A percentile compares a stretch with the other conserved stretches of the same genome.
These are phyloP conservation scores for Ascaphus truei DNA, from an alignment of 2,113 vertebrate species.

Conservation along the genomic window DNA sequence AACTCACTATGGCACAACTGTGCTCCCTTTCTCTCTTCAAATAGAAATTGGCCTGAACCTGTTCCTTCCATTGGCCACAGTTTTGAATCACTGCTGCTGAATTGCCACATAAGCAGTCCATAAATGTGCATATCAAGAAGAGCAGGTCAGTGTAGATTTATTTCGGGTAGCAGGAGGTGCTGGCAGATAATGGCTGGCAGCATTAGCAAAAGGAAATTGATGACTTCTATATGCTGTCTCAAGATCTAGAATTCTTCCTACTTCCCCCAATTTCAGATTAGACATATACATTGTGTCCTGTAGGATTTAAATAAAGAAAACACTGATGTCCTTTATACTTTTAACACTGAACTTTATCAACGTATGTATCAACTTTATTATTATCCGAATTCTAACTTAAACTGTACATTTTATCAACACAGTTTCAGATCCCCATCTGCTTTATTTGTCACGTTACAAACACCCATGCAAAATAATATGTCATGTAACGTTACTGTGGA, in stretches of 20 bases:
- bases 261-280: not conserved
- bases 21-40: slow-evolving; percentile 12
- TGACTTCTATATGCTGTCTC: not conserved
- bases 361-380: too few species aligned
- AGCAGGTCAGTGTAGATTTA: slow-evolving; percentile 16
- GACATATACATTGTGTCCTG: too few species aligned
- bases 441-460: too few species aligned
- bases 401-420: too few species aligned
- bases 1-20: slow-evolving; percentile 23
- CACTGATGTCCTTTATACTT: too few species aligned
- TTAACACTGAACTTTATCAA: too few species aligned
- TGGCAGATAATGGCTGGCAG: slow-evolving; percentile 2
- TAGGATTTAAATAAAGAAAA: too few species aligned
- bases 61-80: slow-evolving; percentile 10
- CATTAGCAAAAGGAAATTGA: slow-evolving; percentile 7
- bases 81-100: slow-evolving; percentile 16
- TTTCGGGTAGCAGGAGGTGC: not conserved
- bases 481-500: too few species aligned
- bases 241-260: not conserved
- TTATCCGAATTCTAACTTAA: too few species aligned
- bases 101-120: not conserved
- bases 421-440: too few species aligned
- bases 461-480: too few species aligned
- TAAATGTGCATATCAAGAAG: slow-evolving; percentile 20
- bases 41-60: slow-evolving; percentile 3